phyloP scores from a whole-genome alignment of 2,797 vertebrate species.

The Meriones psammophilus region DNA sequence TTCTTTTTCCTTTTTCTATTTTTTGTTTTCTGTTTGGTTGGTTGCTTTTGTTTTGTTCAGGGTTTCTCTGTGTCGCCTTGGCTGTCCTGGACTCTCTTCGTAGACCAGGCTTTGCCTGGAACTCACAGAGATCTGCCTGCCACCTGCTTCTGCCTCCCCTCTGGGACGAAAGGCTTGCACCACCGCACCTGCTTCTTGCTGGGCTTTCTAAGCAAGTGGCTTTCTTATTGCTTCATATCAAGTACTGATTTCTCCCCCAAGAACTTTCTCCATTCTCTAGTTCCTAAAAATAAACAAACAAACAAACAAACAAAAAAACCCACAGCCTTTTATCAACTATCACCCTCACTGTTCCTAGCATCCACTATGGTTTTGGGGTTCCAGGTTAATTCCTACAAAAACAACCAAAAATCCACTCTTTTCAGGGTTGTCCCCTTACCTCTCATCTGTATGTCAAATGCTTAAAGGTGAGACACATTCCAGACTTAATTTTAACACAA shows the following conservation, averaged over 20 bases:
- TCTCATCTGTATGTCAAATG: background rate
- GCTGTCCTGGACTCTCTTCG: no score
- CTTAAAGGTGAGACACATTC: background rate
- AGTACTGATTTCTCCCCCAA: background rate
- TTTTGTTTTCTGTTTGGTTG: no score
- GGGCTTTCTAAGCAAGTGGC: background rate
- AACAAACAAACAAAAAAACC: background rate
- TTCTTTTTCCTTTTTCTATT: background rate
- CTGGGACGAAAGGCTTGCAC: no score
- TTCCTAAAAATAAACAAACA: slow-evolving; percentile 23
- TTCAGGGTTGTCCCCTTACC: background rate
- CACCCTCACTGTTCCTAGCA: background rate
- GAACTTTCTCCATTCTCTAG: slow-evolving; percentile 2
- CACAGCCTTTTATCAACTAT: background rate
- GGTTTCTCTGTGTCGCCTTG: no score
- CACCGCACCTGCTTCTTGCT: background rate
- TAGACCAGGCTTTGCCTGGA: no score
- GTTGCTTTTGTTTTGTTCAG: no score
- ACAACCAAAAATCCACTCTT: background rate
- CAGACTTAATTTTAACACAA: slow-evolving; percentile 2
- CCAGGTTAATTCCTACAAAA: background rate
- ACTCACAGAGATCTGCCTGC: no score
- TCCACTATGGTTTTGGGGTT: background rate
- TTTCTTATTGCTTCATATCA: background rate
- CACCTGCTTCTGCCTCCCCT: no score